Base-by-base conservation (phyloP, 2,113 vertebrate genomes). In the Microcebus lehilahytsara region DNA sequence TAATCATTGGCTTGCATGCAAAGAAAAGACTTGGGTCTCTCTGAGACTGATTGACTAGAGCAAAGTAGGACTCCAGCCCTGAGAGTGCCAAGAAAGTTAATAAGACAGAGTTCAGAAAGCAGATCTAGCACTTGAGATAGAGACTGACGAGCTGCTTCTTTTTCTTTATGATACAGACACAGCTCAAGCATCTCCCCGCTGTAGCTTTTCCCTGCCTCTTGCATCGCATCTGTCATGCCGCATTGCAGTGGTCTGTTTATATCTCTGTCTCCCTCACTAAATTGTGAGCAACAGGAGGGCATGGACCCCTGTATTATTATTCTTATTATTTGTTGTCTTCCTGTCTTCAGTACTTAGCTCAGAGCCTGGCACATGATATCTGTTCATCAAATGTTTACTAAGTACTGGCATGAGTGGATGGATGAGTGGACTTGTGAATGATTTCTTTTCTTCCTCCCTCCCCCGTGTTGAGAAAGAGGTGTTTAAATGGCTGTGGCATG, bases 321-420 rank as follows among this genome's bases (percentile, higher is more conserved):
- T 74, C 16, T 49, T 75, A 10, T 66, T 46, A 34, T 32, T 37
- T 78, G 5, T n/a, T 20, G 34, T n/a, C 58, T 91, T 78, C 40
- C 0, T 67, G 46, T 85, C 34, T 72, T 20, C 6, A 27, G 13
- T 83, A 75, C 62, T 81, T 91, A 88, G 40, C 37, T 92, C 60
- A 91, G 72, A 91, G 20, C 25, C 32, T 58, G 62, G 60, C 17
- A 66, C 3, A 4, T 32, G 37, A 30, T 85, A 49, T 46, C 30
- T 94, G 27, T 69, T 56, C 17, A 53, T 87, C 84, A 92, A 69
- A 34, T 84, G 51, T 80, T 95, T 93, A 85, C 53, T 46, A 83
- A 94, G 34, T 69, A 30, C 27, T 62, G 80, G 17, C 32, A 30
- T 49, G 62, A 60, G 40, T 58, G 16, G 13, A 84, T 49, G 46